A percentile compares a stretch with the other conserved stretches of the same genome.
Evolutionary conservation across 2,888 invertebrate genomes (phyloP).

Genomic region (Spatulosminthurus flaviceps): DNA sequence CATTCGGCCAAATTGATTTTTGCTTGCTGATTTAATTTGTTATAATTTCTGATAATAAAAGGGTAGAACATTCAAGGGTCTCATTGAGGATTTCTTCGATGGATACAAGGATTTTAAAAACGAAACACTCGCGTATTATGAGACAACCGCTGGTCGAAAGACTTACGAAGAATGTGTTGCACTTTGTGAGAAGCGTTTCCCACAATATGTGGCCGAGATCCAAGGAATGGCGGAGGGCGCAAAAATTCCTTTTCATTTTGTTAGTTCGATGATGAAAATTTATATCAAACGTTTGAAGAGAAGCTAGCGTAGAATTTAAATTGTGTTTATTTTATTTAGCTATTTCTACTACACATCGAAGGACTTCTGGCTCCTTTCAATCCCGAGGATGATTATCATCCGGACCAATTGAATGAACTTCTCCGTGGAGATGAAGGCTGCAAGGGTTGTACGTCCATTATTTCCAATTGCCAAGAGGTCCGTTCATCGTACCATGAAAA

Average conservation of each 20-base stretch:
- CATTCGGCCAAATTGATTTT: too few species aligned
- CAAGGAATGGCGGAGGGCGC: constrained; percentile 88
- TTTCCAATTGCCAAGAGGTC: constrained; percentile 70
- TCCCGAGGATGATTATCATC: constrained; percentile 33
- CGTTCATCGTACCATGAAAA: too few species aligned
- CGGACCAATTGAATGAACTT: constrained; percentile 26
- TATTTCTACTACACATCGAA: constrained; percentile 86
- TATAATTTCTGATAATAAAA: constrained; percentile 65
- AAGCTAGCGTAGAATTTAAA: too few species aligned
- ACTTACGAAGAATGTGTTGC: constrained; percentile 80
- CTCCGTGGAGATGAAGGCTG: constrained; percentile 67
- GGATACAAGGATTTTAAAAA: constrained; percentile 73
- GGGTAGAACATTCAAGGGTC: constrained; percentile 80
- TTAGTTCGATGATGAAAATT: constrained; percentile 65
- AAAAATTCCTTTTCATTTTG: constrained; percentile 83
- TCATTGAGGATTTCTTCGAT: constrained; percentile 77
- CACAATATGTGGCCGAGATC: constrained; percentile 83
- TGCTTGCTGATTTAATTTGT: too few species aligned
- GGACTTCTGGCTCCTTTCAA: constrained; percentile 47
- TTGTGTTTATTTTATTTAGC: constrained; percentile 69
- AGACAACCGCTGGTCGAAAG: constrained; percentile 74
- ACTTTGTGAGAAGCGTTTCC: constrained; percentile 76
- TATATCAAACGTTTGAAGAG: too few species aligned
- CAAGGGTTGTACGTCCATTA: constrained; percentile 81
- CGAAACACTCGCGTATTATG: constrained; percentile 76